These are phyloP conservation scores for Diarsia brunnea DNA, from an alignment of 2,888 invertebrate species.

Conservation along the genomic window DNA sequence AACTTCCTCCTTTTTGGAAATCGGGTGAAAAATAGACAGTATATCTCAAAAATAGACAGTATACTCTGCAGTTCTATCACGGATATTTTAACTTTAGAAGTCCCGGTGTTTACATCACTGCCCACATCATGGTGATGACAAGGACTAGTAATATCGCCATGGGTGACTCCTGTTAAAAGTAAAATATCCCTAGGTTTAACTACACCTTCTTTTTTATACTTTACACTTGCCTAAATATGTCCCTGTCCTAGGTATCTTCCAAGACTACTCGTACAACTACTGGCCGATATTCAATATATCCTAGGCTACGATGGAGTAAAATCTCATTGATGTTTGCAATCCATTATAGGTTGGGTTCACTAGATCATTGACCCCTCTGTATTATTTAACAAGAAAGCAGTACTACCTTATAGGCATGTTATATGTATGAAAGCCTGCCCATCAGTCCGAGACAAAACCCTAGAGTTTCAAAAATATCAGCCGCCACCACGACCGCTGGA, in stretches of 20 bases:
- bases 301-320: background rate
- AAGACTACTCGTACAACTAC: too few relatives aligned
- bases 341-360: background rate
- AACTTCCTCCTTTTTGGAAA: too few relatives aligned
- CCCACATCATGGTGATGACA: background rate
- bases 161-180: background rate
- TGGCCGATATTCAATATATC: background rate
- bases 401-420: background rate
- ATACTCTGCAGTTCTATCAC: background rate
- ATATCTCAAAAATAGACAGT: too few relatives aligned
- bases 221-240: background rate
- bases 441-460: slow-evolving; percentile 2
- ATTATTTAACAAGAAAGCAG: background rate
- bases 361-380: background rate
- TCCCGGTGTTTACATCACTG: background rate
- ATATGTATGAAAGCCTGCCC: background rate
- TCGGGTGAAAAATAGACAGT: too few relatives aligned
- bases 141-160: background rate
- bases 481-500: slow-evolving; percentile 19
- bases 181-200: background rate
- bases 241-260: too few relatives aligned
- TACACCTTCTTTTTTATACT: background rate
- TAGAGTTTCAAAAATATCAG: slow-evolving; percentile 11
- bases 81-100: background rate
- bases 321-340: background rate